Conservation (phyloP, 1,140 invertebrate species). For the Teleopsis dalmanni region DNA sequence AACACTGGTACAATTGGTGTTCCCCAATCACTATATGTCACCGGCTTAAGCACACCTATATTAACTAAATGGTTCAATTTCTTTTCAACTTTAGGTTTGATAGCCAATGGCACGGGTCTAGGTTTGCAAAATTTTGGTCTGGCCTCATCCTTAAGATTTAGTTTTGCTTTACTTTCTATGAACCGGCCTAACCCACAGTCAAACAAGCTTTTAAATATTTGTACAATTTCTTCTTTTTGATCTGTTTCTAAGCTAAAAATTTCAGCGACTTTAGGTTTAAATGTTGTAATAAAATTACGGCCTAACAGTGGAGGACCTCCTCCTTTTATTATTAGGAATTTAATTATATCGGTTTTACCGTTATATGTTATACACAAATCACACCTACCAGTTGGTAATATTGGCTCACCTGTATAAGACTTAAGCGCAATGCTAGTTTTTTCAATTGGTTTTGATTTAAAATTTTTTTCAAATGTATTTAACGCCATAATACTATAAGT, state of each 20-base stretch:
- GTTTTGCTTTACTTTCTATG: constrained; percentile 2
- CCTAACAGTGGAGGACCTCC: constrained; percentile 23
- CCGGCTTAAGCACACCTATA: constrained; percentile 12
- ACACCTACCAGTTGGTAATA: constrained; percentile 1
- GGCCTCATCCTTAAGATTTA: constrained; percentile 9
- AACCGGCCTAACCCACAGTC: constrained; percentile 6
- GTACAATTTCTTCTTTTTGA: background rate
- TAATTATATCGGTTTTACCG: background rate
- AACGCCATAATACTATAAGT: background rate
- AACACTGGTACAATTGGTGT: constrained; percentile 7
- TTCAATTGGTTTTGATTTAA: background rate
- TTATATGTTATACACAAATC: constrained; percentile 1
- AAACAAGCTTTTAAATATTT: constrained; percentile 7
- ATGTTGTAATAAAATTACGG: constrained; percentile 5
- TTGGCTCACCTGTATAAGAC: background rate
- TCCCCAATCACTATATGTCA: constrained; percentile 17
- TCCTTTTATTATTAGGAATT: constrained; percentile 19
- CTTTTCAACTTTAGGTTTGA: constrained; percentile 17
- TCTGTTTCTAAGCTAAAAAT: background rate
- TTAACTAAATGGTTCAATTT: constrained; percentile 18
- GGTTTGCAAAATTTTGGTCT: constrained; percentile 29
- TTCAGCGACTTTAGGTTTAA: constrained; percentile 1
- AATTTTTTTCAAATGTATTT: constrained; percentile 1
- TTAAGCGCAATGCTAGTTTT: background rate
- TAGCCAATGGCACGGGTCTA: constrained; percentile 19